Evolutionary conservation across 2,113 vertebrate genomes (phyloP).

Genomic region (Rostratula benghalensis): DNA sequence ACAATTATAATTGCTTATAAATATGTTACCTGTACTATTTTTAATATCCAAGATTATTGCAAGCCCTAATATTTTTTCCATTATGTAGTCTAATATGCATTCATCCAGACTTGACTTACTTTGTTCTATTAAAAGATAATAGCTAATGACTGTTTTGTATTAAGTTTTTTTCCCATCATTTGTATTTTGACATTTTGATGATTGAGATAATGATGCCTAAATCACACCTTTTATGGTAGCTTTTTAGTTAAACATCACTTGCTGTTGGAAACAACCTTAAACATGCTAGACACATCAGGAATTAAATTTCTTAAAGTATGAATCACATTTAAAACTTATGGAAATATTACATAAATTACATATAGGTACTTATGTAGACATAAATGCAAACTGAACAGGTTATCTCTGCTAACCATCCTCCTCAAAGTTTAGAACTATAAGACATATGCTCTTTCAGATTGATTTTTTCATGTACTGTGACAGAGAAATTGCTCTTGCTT

Average conservation of each 20-base stretch:
- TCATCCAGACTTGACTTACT: background rate
- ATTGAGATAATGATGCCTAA: background rate
- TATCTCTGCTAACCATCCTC: background rate
- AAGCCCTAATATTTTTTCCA: background rate
- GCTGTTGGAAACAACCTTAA: background rate
- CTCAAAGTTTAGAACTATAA: background rate
- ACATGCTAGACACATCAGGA: background rate
- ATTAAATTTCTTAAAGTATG: background rate
- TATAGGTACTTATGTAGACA: background rate
- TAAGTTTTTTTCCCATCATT: background rate
- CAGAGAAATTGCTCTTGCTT: background rate
- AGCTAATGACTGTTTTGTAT: background rate
- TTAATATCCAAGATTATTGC: background rate
- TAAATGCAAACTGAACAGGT: background rate
- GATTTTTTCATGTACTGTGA: background rate
- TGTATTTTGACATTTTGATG: background rate
- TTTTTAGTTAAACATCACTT: background rate
- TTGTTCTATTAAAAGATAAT: background rate
- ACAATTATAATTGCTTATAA: background rate
- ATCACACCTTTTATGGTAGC: background rate
- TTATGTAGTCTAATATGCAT: background rate
- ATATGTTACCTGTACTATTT: background rate
- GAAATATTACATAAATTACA: background rate
- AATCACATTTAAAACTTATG: background rate
- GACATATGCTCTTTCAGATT: background rate